Conservation (phyloP, 2,113 vertebrate genomes). For the Xenotilapia longispinis region DNA sequence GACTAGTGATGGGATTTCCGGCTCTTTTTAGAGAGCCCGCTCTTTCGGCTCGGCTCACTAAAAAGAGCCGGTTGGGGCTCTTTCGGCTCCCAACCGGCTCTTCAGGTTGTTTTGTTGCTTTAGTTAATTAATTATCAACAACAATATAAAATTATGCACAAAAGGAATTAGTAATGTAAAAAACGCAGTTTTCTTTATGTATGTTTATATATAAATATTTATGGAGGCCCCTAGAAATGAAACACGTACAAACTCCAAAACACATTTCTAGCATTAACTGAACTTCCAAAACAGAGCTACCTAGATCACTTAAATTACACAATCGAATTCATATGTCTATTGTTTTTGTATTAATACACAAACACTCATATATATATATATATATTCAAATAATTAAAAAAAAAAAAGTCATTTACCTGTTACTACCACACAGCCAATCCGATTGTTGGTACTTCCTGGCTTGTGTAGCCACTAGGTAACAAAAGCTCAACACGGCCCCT, state of each 20-base stretch:
- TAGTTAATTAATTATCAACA: background rate
- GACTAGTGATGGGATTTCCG: background rate
- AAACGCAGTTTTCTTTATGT: fast-evolving
- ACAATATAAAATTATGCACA: background rate
- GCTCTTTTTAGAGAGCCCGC: background rate
- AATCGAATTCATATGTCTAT: background rate
- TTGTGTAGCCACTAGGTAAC: no score
- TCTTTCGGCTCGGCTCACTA: background rate
- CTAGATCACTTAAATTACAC: background rate
- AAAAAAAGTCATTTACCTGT: no score
- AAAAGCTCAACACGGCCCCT: no score
- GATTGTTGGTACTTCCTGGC: no score
- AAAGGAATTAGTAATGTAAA: background rate
- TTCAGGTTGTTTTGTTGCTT: background rate
- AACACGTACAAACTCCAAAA: background rate
- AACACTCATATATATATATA: background rate
- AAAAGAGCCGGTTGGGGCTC: background rate
- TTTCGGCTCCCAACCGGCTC: background rate
- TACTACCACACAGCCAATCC: no score
- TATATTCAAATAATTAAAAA: no score
- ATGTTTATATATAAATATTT: background rate
- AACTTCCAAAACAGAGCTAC: background rate
- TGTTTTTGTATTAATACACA: background rate
- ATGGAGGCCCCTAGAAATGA: background rate
- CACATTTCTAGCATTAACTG: fast-evolving